Conservation (phyloP, 2,797 vertebrate species). For the Ficedula albicollis region DNA sequence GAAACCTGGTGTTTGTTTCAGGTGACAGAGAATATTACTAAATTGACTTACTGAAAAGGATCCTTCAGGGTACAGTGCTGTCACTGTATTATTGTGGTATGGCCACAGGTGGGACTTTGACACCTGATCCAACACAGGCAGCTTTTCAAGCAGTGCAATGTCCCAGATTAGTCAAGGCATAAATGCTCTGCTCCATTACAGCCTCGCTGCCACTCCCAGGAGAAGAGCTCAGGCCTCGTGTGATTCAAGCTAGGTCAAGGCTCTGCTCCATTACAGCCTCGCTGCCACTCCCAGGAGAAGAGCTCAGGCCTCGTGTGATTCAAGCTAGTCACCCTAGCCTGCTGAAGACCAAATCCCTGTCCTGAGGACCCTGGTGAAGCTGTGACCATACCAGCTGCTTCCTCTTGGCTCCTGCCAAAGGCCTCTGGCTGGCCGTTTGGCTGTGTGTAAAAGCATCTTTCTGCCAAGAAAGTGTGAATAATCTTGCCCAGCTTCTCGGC, state of each 20-base stretch:
- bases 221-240: not conserved
- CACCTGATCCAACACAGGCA: not conserved
- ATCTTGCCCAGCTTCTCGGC: not conserved
- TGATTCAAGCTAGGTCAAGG: not conserved
- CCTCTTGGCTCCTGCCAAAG: not conserved
- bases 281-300: not conserved
- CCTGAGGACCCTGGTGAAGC: not conserved
- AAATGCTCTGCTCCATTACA: not conserved
- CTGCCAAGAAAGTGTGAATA: not conserved
- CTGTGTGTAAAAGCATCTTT: not conserved
- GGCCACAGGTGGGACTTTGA: not conserved
- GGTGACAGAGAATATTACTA: not conserved
- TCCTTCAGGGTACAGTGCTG: not conserved
- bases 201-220: not conserved
- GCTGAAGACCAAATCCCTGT: not conserved
- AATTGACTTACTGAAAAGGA: not conserved
- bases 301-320: not conserved
- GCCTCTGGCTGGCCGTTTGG: rapidly evolving
- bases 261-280: not conserved
- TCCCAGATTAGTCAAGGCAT: not conserved
- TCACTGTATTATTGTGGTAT: not conserved
- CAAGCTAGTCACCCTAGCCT: not conserved
- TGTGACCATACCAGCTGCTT: not conserved
- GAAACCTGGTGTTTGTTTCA: not conserved
- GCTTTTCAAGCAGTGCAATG: not conserved